Percentiles rank a stretch among this genome's conserved stretches.
These are phyloP conservation scores for Colaptes auratus DNA, from an alignment of 2,113 vertebrate species.

Conservation along the genomic window DNA sequence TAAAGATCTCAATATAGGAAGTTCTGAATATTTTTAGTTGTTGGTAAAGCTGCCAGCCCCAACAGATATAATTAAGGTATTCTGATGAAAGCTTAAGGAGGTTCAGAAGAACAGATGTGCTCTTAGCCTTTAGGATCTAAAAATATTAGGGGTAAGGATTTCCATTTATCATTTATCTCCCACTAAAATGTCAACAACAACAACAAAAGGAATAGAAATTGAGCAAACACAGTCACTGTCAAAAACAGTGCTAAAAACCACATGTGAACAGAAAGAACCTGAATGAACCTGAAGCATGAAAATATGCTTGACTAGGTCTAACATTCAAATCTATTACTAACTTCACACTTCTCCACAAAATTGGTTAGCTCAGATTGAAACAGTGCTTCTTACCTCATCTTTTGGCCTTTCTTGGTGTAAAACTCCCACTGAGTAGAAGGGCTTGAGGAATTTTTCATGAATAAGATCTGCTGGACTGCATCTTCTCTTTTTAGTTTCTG, in stretches of 20 bases:
- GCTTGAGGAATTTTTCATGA: conserved; percentile 22
- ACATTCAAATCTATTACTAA: conserved; percentile 13
- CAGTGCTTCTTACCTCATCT: conserved; percentile 36
- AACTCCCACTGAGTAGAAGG: conserved; percentile 58
- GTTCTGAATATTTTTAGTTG: conserved; percentile 3
- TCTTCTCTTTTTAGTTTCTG: conserved; percentile 43
- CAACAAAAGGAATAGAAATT: background rate
- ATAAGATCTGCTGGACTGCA: conserved; percentile 15
- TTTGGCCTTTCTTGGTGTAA: conserved; percentile 61
- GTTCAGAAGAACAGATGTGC: background rate
- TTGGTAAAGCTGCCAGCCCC: background rate
- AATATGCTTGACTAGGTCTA: conserved; percentile 21
- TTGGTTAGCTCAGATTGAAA: conserved; percentile 23
- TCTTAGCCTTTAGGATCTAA: conserved; percentile 20
- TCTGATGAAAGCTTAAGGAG: background rate
- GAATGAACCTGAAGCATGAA: conserved; percentile 26
- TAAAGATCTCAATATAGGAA: background rate
- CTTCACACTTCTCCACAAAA: conserved; percentile 34
- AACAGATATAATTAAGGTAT: background rate
- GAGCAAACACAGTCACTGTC: background rate
- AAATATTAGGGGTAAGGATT: conserved; percentile 18
- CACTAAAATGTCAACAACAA: background rate
- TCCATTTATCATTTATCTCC: background rate
- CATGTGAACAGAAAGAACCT: background rate
- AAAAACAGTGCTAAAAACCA: conserved; percentile 15